Evolutionary conservation across 2,113 vertebrate genomes (phyloP).

Genomic region (Zingel zingel): DNA sequence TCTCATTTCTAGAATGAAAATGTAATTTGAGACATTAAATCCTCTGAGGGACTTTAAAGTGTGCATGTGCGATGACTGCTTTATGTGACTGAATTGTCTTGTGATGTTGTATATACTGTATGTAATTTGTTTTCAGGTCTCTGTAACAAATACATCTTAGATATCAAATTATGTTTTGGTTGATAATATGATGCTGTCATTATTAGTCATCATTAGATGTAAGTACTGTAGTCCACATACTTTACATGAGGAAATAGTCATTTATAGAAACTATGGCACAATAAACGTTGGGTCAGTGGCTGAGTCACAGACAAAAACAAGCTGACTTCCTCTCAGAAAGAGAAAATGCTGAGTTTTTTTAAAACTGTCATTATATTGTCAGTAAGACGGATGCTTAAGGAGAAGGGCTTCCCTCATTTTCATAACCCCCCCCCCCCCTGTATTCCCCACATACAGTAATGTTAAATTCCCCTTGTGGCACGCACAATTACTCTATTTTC

Average conservation of each 20-base stretch:
- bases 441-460: slow-evolving; percentile 18
- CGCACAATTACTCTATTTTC: slow-evolving; percentile 26
- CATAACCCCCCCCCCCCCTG: slow-evolving; percentile 12
- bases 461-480: slow-evolving; percentile 49
- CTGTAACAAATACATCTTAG: neutral
- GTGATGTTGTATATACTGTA: neutral
- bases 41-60: no score
- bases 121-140: neutral
- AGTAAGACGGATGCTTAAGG: neutral
- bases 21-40: no score
- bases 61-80: neutral
- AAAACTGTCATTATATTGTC: neutral
- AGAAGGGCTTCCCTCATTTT: slow-evolving; percentile 74
- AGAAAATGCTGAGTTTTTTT: slow-evolving; percentile 22
- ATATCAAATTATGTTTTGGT: no score
- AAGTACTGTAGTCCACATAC: neutral
- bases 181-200: neutral
- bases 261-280: neutral
- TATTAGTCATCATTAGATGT: neutral
- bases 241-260: neutral
- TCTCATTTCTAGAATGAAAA: no score
- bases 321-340: slow-evolving; percentile 49
- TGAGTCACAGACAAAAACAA: slow-evolving; percentile 1
- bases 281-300: neutral
- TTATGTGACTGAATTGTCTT: neutral